These are phyloP conservation scores for Odontomyia ornata DNA, from an alignment of 2,888 invertebrate genomes.

Conservation along the genomic window DNA sequence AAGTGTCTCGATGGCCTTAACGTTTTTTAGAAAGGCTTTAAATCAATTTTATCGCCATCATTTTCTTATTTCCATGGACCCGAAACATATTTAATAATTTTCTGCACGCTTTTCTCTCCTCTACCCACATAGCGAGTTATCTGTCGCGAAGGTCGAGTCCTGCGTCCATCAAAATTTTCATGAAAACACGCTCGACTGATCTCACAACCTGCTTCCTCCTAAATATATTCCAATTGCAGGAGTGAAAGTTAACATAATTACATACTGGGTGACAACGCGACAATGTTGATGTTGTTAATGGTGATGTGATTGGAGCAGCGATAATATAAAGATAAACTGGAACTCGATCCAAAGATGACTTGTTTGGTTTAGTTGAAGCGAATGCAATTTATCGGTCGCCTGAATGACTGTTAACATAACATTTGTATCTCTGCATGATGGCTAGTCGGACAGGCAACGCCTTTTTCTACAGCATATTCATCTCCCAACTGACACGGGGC, in stretches of 20 bases:
- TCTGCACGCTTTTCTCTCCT: too few relatives aligned
- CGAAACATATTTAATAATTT: too few relatives aligned
- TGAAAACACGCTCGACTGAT: too few relatives aligned
- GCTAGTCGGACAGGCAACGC: constrained; percentile 9
- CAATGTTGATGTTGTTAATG: not conserved
- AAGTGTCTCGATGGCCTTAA: constrained; percentile 16
- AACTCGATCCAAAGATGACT: not conserved
- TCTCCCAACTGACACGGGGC: not conserved
- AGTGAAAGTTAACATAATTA: constrained; percentile 5
- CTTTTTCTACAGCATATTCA: constrained; percentile 8
- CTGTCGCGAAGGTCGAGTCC: too few relatives aligned
- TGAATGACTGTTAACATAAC: not conserved
- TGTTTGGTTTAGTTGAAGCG: not conserved
- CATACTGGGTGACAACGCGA: constrained; percentile 1
- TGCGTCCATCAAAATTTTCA: too few relatives aligned
- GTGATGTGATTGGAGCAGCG: not conserved
- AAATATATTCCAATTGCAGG: not conserved
- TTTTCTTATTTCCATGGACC: not conserved
- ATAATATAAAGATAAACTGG: constrained; percentile 34
- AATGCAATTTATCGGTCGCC: constrained; percentile 7
- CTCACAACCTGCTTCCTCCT: not conserved
- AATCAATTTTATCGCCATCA: not conserved
- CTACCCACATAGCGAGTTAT: too few relatives aligned
- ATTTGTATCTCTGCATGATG: not conserved
- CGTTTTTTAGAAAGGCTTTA: not conserved